Base-by-base conservation (phyloP, 2,888 invertebrate genomes). In the Tetranychus piercei region DNA sequence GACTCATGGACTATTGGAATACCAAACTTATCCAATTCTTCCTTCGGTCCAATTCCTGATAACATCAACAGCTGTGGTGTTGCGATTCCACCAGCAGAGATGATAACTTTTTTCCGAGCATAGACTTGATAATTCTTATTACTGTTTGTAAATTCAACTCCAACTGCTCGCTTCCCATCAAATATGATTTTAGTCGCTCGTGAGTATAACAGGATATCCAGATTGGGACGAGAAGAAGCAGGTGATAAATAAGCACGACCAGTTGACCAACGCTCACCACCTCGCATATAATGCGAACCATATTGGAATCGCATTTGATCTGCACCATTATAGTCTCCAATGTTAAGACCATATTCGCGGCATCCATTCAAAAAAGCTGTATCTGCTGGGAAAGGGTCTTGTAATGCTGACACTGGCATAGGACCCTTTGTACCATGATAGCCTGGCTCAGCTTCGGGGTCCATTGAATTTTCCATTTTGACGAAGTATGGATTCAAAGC, bases 401-500 rank as follows among this genome's bases (percentile, higher is more conserved):
- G 0, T 3, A 45, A 5, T 6, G 6, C 15, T 11, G 15, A 44
- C 0, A 71, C 43, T 11, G 44, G 7, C 18, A 71, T 23, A 8
- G 71, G 71, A 8, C 71, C 71, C 9, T 43, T 71, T 0, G 20
- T 44, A 15, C 44, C 71, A 43, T 71, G 71, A 5, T 44, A 45
- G 11, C 34, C 43, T 71, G 20, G 43, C 4, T 71, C 45, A 1
- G 7, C 6, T 23, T 71, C 7, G 1, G 77, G 77, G 74, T 78
- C 69, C 1, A 11, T 78, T 77, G 83, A 83, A 6, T 82, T 82
- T 79, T 83, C 80, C 5, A 82, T 78, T 77, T 82, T 83, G 22
- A 81, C 78, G 81, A 94, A 94, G 81, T 94, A 94, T 72, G 88
- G 88, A 5, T 94, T 84, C 0, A 90, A 90, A 76, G 90, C 87